A percentile compares a stretch with the other conserved stretches of the same genome.
phyloP scores from a whole-genome alignment of 2,888 invertebrate genomes.

The Tenthredo notha region DNA sequence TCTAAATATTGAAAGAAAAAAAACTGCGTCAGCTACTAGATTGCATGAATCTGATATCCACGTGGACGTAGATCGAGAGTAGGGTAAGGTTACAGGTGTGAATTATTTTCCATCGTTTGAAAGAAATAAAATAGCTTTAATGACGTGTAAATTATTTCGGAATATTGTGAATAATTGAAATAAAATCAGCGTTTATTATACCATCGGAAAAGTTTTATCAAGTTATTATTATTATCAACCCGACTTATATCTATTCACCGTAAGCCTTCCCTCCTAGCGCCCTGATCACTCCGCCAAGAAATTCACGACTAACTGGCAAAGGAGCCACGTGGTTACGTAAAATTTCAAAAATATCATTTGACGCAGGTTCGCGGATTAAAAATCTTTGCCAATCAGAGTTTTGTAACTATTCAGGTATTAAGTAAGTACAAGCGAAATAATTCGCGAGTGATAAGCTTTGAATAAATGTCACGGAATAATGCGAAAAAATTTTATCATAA shows the following conservation, averaged over 20 bases:
- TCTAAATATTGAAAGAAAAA: not conserved
- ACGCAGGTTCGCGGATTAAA: slow-evolving; percentile 19
- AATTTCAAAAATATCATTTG: slow-evolving; percentile 19
- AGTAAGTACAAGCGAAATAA: not conserved
- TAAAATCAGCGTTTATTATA: not conserved
- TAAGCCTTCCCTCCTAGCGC: not conserved
- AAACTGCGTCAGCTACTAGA: not conserved
- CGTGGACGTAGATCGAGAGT: not conserved
- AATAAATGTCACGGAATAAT: not conserved
- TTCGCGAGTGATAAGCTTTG: not conserved
- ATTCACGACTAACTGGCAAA: slow-evolving; percentile 1
- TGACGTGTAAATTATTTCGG: not conserved
- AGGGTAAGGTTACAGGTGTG: not conserved
- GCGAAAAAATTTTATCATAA: not conserved
- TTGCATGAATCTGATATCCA: not conserved
- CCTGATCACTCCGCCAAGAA: not conserved
- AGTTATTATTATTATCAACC: not conserved
- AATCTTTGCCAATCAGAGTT: not conserved
- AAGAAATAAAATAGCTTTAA: not conserved
- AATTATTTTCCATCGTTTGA: not conserved
- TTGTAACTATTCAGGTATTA: not conserved
- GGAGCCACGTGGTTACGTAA: slow-evolving; percentile 6
- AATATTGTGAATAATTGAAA: not conserved
- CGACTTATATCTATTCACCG: not conserved
- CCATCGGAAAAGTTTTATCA: not conserved